A percentile compares a stretch with the other conserved stretches of the same genome.
These are phyloP conservation scores for Gymnodraco acuticeps DNA, from an alignment of 2,797 vertebrate genomes.

Conservation along the genomic window DNA sequence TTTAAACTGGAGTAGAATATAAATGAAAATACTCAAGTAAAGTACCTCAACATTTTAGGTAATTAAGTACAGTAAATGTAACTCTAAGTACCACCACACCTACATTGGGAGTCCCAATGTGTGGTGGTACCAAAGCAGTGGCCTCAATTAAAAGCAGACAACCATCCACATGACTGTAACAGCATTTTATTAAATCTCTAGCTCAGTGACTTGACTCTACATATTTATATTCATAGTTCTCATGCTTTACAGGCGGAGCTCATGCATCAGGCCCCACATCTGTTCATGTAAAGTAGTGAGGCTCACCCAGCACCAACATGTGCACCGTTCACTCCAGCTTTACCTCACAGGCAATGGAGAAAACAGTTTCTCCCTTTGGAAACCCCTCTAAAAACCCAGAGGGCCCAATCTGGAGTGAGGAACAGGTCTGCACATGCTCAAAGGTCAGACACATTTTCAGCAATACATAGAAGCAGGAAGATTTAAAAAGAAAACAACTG, in stretches of 20 bases:
- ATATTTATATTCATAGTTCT: conserved; percentile 39
- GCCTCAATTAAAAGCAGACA: conserved; percentile 8
- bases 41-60: too few species aligned
- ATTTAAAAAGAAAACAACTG: conserved; percentile 7
- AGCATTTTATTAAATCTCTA: conserved; percentile 61
- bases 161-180: conserved; percentile 24
- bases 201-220: conserved; percentile 52
- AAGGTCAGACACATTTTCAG: conserved; percentile 5
- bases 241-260: conserved; percentile 67
- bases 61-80: too few species aligned
- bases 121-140: background rate
- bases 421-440: conserved; percentile 17
- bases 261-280: conserved; percentile 55
- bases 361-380: conserved; percentile 20
- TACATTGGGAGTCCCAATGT: too few species aligned
- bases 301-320: conserved; percentile 11
- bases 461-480: conserved; percentile 10
- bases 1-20: too few species aligned
- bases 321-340: background rate
- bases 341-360: background rate
- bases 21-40: too few species aligned
- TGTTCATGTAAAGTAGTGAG: conserved; percentile 17
- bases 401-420: conserved; percentile 18
- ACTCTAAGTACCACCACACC: too few species aligned
- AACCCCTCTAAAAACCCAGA: conserved; percentile 19